Percentiles rank a stretch among this genome's conserved stretches.
phyloP scores from a whole-genome alignment of 2,797 vertebrate genomes.

The Gallinago solitaria region DNA sequence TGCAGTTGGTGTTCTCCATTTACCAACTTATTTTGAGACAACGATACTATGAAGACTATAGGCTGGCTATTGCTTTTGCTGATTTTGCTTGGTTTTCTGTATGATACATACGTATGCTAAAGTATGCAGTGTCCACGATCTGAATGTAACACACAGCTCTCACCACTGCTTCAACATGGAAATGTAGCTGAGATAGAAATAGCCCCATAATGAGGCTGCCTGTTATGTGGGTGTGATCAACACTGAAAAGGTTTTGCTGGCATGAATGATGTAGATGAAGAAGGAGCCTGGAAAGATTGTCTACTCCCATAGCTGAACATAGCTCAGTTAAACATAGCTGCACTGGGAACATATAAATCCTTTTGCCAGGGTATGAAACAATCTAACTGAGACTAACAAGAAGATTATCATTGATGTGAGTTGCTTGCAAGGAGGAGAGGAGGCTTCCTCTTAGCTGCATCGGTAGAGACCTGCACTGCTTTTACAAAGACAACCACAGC shows the following conservation, averaged over 20 bases:
- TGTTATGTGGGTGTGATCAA: neutral
- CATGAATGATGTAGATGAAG: neutral
- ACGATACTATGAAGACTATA: neutral
- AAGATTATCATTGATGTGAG: neutral
- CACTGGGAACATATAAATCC: neutral
- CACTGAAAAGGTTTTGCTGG: neutral
- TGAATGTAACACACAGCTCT: neutral
- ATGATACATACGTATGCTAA: neutral
- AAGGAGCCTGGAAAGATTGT: neutral
- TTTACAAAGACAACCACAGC: neutral
- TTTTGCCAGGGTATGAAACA: neutral
- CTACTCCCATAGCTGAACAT: neutral
- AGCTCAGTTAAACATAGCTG: neutral
- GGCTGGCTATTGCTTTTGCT: neutral
- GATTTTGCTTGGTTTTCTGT: neutral
- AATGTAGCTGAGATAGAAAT: neutral
- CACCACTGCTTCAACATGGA: neutral
- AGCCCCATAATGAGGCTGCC: neutral
- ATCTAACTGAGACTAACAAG: neutral
- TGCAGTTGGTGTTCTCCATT: neutral
- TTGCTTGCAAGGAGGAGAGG: neutral
- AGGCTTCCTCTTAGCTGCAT: neutral
- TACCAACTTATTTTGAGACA: neutral
- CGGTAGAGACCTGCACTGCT: neutral
- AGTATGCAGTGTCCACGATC: neutral